Conservation (phyloP, 2,113 vertebrate species). For the Mesoclemmys tuberculata region DNA sequence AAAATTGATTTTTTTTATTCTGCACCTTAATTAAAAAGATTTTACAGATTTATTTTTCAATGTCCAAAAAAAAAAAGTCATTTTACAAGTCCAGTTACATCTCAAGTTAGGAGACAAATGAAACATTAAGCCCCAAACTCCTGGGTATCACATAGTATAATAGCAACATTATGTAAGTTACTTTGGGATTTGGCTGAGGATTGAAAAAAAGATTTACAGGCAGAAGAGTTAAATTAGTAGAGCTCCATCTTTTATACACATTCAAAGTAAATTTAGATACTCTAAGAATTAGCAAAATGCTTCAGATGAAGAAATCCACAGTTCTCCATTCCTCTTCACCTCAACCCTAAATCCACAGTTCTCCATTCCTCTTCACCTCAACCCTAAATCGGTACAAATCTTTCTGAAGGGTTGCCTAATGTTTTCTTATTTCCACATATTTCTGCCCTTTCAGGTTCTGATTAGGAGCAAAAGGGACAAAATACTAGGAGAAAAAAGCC, state of each 20-base stretch:
- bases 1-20: constrained; percentile 1
- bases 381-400: neutral
- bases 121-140: constrained; percentile 42
- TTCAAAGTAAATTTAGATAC: neutral
- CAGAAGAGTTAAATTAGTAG: constrained; percentile 46
- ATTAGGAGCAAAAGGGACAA: neutral
- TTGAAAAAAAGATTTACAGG: constrained; percentile 25
- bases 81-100: neutral
- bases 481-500: neutral
- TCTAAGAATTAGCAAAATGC: neutral
- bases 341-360: neutral
- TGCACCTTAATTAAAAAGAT: constrained; percentile 32
- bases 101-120: neutral
- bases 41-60: constrained; percentile 22
- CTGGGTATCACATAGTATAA: constrained; percentile 6
- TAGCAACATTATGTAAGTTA: neutral
- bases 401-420: neutral
- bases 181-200: constrained; percentile 31
- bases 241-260: neutral
- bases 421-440: fast-evolving
- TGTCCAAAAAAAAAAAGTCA: constrained; percentile 7
- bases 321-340: fast-evolving
- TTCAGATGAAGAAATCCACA: neutral
- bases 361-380: fast-evolving
- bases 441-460: neutral